Base-by-base conservation (phyloP, 2,113 vertebrate species). In the Leucosticte australis region DNA sequence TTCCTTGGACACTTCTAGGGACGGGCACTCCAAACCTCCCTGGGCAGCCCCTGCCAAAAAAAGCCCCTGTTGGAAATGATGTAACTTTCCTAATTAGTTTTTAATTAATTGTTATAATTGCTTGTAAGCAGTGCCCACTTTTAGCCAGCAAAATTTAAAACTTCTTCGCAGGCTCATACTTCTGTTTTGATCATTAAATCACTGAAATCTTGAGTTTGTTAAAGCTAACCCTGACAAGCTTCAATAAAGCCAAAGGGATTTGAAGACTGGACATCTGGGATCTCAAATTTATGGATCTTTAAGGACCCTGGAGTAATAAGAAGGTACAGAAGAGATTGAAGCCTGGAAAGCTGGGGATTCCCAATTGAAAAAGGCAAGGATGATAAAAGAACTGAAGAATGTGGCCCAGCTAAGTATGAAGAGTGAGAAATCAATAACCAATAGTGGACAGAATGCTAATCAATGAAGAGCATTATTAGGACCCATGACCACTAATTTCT, bases 61-160 rank as follows among this genome's bases (percentile, higher is more conserved):
- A 20, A 3, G 3, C 4, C 8, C 15, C 20, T 2, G 0, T 23
- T 64, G 49, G 28, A 47, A 56, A 20, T 6, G 0, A 22, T 33
- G 4, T 5, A 23, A 39, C 11, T 56, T 56, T 28, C 59, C 30
- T 47, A n/a, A 33, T 8, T 46, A 9, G 5, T 64, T 55, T 23
- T 23, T 39, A 74, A n/a, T 30, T 10, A 7, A 6, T 49, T 7
- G 13, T 42, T 16, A 7, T 24, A 15, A 41, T 49, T 56, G 8
- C 12, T 28, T 14, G 8, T n/a, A 49, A 65, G 50, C 42, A 24
- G 24, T 26, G 24, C 20, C 15, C 7, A 6, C 35, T 57, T 49
- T n/a, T 56, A 64, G 49, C n/a, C 7, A 16, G 70, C 35, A 16
- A 4, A n/a, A 24, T 4, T 41, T 30, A 30, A 75, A 55, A 28